Base-by-base conservation (phyloP, 2,888 invertebrate genomes). In the Congeria kusceri region DNA sequence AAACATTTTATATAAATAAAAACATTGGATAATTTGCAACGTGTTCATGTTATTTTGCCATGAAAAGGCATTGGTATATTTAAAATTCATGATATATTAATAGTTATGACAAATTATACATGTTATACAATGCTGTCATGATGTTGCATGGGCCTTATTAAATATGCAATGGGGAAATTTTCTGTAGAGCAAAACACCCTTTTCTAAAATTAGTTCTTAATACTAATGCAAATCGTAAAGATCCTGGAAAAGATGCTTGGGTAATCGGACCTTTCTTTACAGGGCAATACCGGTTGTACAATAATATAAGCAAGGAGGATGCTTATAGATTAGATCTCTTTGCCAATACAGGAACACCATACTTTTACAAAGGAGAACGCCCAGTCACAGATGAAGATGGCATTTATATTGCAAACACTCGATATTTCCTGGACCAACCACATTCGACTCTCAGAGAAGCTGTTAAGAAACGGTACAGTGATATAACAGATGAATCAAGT, bases 351-450 rank as follows among this genome's bases (percentile, higher is more conserved):
- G 25, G 23, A 20, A 53, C 72, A 15, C 72, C 72, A 5, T 73
- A 65, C 28, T 53, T 73, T n/a, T 27, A 73, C 61, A 73, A 73
- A 32, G 72, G 72, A 23, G 58, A 18, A 23, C n/a, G 65, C 5
- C 49, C 58, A 9, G 65, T 65, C 57, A 28, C 59, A 11, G 32
- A 59, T 32, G 72, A 66, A 20, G 62, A 29, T 23, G 64, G 65
- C 7, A 29, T 73, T 3, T 73, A 73, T 39, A 66, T 73, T 11
- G 65, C 72, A 5, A 73, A 73, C 27, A 73, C 72, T 11, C 25
- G 57, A 46, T 73, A 73, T 39, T 73, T 73, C 27, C 53, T 53
- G 20, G 53, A 53, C 53, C 53, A 53, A 25, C 53, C 53, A 20
- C 53, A 53, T 25, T 20, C 53, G n/a, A 53, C 25, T 15, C 25